Percentiles rank a stretch among this genome's conserved stretches.
These are phyloP conservation scores for Zaprionus kolodkinae DNA, from an alignment of 1,140 invertebrate species.

Conservation along the genomic window DNA sequence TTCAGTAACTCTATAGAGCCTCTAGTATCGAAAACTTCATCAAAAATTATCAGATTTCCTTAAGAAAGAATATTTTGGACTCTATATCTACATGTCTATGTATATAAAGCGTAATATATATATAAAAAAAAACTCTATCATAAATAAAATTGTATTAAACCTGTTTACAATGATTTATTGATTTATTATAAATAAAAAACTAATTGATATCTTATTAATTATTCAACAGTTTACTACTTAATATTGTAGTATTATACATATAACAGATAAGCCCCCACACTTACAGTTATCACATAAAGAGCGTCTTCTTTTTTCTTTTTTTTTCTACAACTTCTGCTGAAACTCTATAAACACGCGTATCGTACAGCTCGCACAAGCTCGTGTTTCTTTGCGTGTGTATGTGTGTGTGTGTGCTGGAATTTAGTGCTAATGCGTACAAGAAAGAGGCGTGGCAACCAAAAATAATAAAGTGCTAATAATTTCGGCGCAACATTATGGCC, in stretches of 20 bases:
- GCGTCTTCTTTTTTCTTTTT: not conserved
- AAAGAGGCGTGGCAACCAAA: constrained; percentile 73
- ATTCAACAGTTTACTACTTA: not conserved
- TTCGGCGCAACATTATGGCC: constrained; percentile 67
- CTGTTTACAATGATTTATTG: too few species aligned
- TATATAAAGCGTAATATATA: too few species aligned
- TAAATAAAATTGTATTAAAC: too few species aligned
- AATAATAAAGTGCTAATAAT: constrained; percentile 81
- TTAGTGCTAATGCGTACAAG: constrained; percentile 76
- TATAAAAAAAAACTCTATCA: too few species aligned
- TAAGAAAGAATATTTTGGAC: too few species aligned
- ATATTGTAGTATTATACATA: too few species aligned
- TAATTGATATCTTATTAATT: not conserved
- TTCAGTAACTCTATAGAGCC: too few species aligned
- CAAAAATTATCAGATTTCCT: too few species aligned
- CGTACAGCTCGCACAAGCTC: not conserved
- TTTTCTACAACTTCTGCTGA: not conserved
- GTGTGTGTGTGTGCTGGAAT: constrained; percentile 36
- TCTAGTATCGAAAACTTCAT: too few species aligned
- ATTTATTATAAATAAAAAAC: too few species aligned
- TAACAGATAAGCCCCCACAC: not conserved
- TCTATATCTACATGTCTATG: too few species aligned
- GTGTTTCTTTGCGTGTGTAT: constrained; percentile 13
- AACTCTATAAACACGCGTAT: not conserved
- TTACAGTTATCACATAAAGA: not conserved